Percentiles rank a stretch among this genome's conserved stretches.
Evolutionary conservation across 2,113 vertebrate genomes (phyloP).

Genomic region (Eclectus roratus): DNA sequence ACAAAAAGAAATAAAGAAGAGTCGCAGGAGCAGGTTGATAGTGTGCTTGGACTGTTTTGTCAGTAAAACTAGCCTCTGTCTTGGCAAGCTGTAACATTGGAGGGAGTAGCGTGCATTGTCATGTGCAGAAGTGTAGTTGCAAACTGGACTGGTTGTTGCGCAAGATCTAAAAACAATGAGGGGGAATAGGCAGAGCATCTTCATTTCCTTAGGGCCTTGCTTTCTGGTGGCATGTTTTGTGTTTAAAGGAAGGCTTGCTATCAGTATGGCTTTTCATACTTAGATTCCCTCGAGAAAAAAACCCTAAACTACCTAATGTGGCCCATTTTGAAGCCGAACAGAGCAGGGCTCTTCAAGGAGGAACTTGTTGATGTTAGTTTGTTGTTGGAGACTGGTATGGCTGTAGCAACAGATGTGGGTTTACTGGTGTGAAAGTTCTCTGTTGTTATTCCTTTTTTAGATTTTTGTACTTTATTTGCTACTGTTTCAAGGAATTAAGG

Average conservation of each 20-base stretch:
- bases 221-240: not conserved
- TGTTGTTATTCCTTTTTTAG: not conserved
- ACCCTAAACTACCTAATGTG: not conserved
- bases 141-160: not conserved
- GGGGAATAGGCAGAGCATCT: not conserved
- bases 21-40: not conserved
- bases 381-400: constrained; percentile 9
- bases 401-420: constrained; percentile 14
- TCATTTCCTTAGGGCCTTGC: not conserved
- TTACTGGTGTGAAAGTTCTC: not conserved
- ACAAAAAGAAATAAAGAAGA: not conserved
- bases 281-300: not conserved
- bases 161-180: not conserved
- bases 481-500: not conserved
- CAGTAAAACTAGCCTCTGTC: not conserved
- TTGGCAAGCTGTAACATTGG: not conserved
- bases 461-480: not conserved
- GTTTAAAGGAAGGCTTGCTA: not conserved
- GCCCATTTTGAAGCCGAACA: not conserved
- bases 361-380: not conserved
- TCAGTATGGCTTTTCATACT: not conserved
- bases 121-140: not conserved
- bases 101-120: not conserved
- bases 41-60: not conserved
- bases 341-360: not conserved